A percentile compares a stretch with the other conserved stretches of the same genome.
These are phyloP conservation scores for Nephrotoma guestfalica DNA, from an alignment of 2,888 invertebrate genomes.

Conservation along the genomic window DNA sequence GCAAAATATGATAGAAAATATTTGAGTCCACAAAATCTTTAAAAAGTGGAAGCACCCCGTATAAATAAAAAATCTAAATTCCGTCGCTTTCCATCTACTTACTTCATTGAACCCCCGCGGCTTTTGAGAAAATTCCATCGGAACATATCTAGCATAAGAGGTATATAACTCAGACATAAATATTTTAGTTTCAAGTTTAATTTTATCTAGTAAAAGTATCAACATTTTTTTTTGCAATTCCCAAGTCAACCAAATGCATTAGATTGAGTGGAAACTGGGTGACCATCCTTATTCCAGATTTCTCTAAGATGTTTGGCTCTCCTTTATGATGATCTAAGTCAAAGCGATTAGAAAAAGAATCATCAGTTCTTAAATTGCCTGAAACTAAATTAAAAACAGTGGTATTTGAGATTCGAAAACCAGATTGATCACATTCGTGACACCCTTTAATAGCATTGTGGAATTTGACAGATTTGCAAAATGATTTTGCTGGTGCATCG, in stretches of 20 bases:
- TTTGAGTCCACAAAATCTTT: neutral
- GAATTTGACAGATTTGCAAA: neutral
- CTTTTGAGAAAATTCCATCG: neutral
- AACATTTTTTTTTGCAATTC: too few relatives aligned
- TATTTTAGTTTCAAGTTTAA: neutral
- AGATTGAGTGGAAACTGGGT: too few relatives aligned
- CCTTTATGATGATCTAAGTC: neutral
- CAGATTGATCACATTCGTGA: neutral
- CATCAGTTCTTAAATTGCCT: neutral
- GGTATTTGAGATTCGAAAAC: neutral
- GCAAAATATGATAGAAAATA: neutral
- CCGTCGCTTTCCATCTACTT: neutral
- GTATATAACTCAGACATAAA: neutral
- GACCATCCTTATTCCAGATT: too few relatives aligned
- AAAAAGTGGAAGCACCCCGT: neutral
- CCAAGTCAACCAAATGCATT: neutral
- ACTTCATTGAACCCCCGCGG: neutral
- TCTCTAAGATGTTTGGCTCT: neutral
- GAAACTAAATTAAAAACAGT: neutral
- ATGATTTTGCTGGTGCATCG: neutral
- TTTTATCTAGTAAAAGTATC: neutral
- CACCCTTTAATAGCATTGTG: neutral
- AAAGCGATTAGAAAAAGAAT: neutral
- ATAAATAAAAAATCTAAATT: constrained; percentile 2
- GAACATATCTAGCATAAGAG: neutral